Evolutionary conservation across 2,113 vertebrate genomes (phyloP), one percentile per base, ranked within the genome.

Genomic region (Variabilichromis moorii): DNA sequence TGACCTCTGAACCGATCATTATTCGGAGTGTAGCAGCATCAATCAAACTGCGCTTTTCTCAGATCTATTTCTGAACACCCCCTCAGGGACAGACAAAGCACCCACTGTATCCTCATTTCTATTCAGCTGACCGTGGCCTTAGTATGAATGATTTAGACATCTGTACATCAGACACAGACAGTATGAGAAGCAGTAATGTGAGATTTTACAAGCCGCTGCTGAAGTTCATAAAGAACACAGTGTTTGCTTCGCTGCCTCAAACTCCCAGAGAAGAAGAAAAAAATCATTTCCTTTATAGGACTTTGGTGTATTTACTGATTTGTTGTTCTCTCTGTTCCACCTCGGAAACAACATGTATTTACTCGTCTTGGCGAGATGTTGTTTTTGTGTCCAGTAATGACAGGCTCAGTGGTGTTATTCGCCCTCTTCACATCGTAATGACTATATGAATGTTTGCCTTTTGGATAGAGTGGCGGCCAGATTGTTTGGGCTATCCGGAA

Each of bases 1-100:
- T 99, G 97, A 98, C 98, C 94, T 94, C 92, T 98, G 98, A 98
- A 97, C 98, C 95, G 93, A 97, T 98, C 97, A 98, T 99, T 99
- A 98, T 96, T 98, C 97, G 97, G 96, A 93, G 95, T 96, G 97
- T 97, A 97, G 96, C 96, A 94, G 96, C 97, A 98, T 98, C 97
- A 97, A 96, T 98, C 98, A 98, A 95, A 96, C 8, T 82, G 84
- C 92, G 92, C 90, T 93, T 92, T 94, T 90, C 92, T 93, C 88
- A 89, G 85, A 91, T 94, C 93, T 95, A 91, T 94, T 94, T 91
- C 91, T 92, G 92, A 90, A 73, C 87, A 88, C 71, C 88, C 95
- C 95, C 90, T 93, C 88, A 91, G 90, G 90, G 87, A 82, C 53
- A 76, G 92, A 91, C 42, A 50, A 91, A 92, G 92, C 73, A 87